phyloP scores from a whole-genome alignment of 2,888 invertebrate genomes.

The Podabrus alpinus region DNA sequence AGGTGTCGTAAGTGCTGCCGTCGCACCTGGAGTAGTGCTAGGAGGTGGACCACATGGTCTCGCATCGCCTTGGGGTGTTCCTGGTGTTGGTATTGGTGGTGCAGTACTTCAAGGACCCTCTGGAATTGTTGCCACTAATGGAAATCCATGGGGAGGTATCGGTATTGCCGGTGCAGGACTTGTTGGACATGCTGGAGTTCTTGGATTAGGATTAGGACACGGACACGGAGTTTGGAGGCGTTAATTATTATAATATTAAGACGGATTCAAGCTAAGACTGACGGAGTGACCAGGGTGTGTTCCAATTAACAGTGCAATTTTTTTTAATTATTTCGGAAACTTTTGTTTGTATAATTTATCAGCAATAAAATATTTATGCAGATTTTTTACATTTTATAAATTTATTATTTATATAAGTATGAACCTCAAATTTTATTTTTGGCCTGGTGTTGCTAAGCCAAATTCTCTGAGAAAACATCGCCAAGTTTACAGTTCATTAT shows the following conservation, averaged over 20 bases:
- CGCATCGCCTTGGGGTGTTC: not conserved
- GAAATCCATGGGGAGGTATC: not conserved
- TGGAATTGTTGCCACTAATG: not conserved
- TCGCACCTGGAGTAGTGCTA: not conserved
- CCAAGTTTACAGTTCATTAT: too few relatives aligned
- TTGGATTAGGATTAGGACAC: not conserved
- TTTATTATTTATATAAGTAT: too few relatives aligned
- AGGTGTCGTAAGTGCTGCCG: constrained; percentile 25
- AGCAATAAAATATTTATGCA: not conserved
- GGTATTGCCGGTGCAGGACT: not conserved
- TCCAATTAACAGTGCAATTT: not conserved
- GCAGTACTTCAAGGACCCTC: not conserved
- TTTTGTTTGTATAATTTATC: not conserved
- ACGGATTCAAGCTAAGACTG: too few relatives aligned
- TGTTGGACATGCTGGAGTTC: not conserved
- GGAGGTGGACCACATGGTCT: not conserved
- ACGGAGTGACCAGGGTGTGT: not conserved
- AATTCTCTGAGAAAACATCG: too few relatives aligned
- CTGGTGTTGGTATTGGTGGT: not conserved
- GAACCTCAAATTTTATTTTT: too few relatives aligned
- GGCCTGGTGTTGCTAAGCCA: too few relatives aligned
- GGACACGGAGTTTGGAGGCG: not conserved
- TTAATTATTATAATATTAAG: not conserved
- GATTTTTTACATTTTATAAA: too few relatives aligned
- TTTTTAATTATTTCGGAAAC: not conserved